Base-by-base conservation (phyloP, 2,113 vertebrate genomes). In the Orcinus orca region DNA sequence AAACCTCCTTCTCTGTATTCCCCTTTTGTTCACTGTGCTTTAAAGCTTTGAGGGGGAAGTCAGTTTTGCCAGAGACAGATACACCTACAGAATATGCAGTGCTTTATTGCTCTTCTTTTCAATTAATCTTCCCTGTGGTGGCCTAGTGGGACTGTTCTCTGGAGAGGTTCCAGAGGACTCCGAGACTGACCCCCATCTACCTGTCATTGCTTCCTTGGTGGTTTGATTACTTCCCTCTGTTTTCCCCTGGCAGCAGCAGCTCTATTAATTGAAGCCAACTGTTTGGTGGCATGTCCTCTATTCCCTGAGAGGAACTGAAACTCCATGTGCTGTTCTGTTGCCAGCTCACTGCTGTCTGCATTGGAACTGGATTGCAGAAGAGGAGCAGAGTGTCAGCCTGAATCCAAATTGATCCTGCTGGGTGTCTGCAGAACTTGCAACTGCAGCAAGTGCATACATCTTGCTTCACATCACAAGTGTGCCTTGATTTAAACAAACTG, bases 231-330 rank as follows among this genome's bases (percentile, higher is more conserved):
- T 97, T 97, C 97, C 77, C 33, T 81, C 97, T 97, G 25, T 14
- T 94, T 98, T 87, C 8, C 70, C 94, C 53, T 38, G 58, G 90
- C n/a, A 14, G 79, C 58, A 6, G 53, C 86, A 44, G 87, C 58
- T 81, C 82, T 96, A 85, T 93, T 98, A 96, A 88, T 93, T 95
- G 77, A 60, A 96, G 94, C 96, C 97, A 96, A 97, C 97, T 98
- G 96, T 95, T 97, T 96, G 89, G 88, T 90, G 68, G 74, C 92
- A 55, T 80, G 41, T 96, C 96, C 95, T 97, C 83, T 82, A 63
- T 97, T 95, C 81, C 96, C 93, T 60, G 0, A 0, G 94, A 96
- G 80, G 53, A 97, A 88, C 50, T 26, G 58, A 65, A 97, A 89
- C 67, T 92, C 77, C 70, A 29, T 0, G n/a, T 92, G 77, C 55